These are phyloP conservation scores for Oreochromis spilurus DNA, from an alignment of 2,113 vertebrate species.

Conservation along the genomic window DNA sequence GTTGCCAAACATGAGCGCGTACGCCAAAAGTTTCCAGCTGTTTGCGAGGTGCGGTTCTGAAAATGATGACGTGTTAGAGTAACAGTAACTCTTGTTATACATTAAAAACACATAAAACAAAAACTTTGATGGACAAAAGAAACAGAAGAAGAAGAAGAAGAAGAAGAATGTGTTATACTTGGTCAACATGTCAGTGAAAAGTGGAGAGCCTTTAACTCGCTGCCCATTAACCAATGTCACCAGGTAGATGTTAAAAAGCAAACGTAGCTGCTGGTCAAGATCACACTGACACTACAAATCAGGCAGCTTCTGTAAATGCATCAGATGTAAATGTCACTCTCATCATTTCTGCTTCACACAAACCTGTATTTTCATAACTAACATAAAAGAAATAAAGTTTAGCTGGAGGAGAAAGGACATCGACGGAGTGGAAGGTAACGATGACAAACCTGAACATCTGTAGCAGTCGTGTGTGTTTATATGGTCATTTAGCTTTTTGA, in stretches of 20 bases:
- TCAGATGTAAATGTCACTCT: background rate
- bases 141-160: background rate
- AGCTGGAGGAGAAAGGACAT: background rate
- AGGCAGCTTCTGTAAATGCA: background rate
- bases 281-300: background rate
- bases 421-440: accelerated
- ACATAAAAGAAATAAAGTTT: background rate
- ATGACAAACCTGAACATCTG: background rate
- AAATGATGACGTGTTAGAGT: background rate
- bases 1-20: background rate
- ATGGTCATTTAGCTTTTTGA: background rate
- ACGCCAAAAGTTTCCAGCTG: background rate
- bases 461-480: background rate
- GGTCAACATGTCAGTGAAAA: background rate
- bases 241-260: background rate
- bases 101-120: background rate
- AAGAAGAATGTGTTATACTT: background rate
- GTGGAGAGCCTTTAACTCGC: background rate
- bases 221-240: background rate
- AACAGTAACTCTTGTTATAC: background rate
- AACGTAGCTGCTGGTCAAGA: background rate
- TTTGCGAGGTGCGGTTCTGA: background rate
- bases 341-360: background rate
- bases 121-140: background rate
- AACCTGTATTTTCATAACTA: background rate